A percentile compares a stretch with the other conserved stretches of the same genome.
Conservation (phyloP, 2,113 vertebrate genomes). For the Taxidea taxus region DNA sequence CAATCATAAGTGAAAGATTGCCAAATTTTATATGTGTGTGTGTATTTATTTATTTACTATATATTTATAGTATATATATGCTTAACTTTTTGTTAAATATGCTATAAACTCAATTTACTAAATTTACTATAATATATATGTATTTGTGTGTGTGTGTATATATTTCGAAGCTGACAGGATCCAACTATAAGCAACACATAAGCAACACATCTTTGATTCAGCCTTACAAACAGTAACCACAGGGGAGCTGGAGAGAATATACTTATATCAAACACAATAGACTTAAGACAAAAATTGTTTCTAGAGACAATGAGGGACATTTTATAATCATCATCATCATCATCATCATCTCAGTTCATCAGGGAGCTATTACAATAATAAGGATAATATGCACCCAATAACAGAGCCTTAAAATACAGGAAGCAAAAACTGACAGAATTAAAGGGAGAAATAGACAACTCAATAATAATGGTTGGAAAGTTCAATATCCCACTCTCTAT, state of each 20-base stretch:
- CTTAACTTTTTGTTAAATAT: no score
- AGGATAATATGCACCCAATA: background rate
- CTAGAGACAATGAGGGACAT: background rate
- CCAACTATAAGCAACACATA: background rate
- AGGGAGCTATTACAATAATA: background rate
- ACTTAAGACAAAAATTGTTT: background rate
- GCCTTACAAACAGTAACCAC: background rate
- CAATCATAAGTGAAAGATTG: background rate
- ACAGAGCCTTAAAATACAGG: background rate
- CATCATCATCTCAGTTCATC: background rate
- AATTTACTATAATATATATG: no score
- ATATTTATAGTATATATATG: no score
- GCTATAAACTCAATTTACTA: no score
- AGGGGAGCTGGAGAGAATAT: background rate
- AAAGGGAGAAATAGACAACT: background rate
- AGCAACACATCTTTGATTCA: background rate
- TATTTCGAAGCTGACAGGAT: background rate
- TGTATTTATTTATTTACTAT: no score
- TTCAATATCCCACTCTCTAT: background rate
- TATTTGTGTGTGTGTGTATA: no score
- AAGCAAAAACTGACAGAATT: background rate
- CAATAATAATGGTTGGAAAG: background rate
- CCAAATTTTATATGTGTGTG: background rate
- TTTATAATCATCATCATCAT: background rate
- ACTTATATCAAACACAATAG: background rate